Evolutionary conservation across 1,140 invertebrate species (phyloP), one percentile per base, ranked within the genome.

Genomic region (Heliconius eleuchia): DNA sequence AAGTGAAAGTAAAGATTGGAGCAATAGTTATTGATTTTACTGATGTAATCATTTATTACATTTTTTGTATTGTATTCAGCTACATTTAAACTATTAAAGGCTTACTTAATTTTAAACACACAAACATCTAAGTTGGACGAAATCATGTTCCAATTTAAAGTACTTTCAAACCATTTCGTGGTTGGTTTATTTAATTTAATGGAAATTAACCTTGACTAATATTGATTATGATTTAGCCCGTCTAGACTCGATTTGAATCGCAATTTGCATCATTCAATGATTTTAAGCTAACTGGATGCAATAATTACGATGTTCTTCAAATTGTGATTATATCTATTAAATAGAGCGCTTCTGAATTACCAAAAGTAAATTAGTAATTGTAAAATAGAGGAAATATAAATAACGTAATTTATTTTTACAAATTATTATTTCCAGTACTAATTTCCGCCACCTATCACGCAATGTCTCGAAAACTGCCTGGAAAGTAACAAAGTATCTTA

Each of bases 1-100:
- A 75, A 87, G 90, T 88, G 91, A 92, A 92, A 91, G 91, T 90
- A 80, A 79, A 82, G 84, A 89, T 89, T 90, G 88, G 55, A 57
- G 7, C 87, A 84, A 87, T 86, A 83, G 83, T 86, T 89, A 86
- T 86, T 88, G 87, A 85, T 85, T 89, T 85, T 80, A 72, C 83
- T 86, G 88, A 88, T 86, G 89, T 91, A 92, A 92, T 89, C 80
- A 82, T 81, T 89, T 80, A 79, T 83, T 89, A 84, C 81, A 83
- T 83, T 91, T 89, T 91, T 90, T 92, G 81, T 90, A 73, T 80
- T 52, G 82, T 82, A 57, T 60, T 71, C 78, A 66, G 79, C 83
- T 84, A 37, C 27, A 76, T 79, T 82, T 70, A 77, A 16, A 16
- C 0, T 46, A 46, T 16, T 46, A 46, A 83, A 80, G 52, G 60